Conservation (phyloP, 2,888 invertebrate species). For the Candidula unifasciata region DNA sequence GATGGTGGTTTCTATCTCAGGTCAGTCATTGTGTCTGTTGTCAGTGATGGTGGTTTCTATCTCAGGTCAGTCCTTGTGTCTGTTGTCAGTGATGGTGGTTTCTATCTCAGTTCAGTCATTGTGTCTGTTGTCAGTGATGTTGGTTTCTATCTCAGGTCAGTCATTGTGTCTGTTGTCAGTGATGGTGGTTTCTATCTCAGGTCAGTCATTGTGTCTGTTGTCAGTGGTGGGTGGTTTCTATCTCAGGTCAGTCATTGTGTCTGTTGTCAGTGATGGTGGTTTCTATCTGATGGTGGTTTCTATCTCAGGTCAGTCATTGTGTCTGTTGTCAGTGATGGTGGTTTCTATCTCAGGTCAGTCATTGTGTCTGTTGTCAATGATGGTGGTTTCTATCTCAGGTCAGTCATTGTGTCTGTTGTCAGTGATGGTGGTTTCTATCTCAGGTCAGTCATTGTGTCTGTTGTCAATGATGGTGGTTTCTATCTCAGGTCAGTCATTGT, state of each 20-base stretch:
- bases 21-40: background rate
- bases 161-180: too few species aligned
- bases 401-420: too few species aligned
- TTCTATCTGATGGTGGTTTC: conserved; percentile 16
- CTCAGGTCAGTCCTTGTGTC: background rate
- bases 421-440: conserved; percentile 2
- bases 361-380: too few species aligned
- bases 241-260: background rate
- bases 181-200: conserved; percentile 1
- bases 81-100: conserved; percentile 19
- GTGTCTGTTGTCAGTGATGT: too few species aligned
- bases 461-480: conserved; percentile 16
- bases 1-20: conserved; percentile 1
- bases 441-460: background rate
- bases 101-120: background rate
- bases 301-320: background rate
- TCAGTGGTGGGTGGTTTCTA: background rate
- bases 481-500: background rate
- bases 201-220: background rate
- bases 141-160: background rate
- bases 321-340: too few species aligned
- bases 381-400: conserved; percentile 1
- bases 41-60: conserved; percentile 3
- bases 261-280: too few species aligned
- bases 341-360: background rate